Base-by-base conservation (phyloP, 2,797 vertebrate species). In the Chiroxiphia lanceolata region DNA sequence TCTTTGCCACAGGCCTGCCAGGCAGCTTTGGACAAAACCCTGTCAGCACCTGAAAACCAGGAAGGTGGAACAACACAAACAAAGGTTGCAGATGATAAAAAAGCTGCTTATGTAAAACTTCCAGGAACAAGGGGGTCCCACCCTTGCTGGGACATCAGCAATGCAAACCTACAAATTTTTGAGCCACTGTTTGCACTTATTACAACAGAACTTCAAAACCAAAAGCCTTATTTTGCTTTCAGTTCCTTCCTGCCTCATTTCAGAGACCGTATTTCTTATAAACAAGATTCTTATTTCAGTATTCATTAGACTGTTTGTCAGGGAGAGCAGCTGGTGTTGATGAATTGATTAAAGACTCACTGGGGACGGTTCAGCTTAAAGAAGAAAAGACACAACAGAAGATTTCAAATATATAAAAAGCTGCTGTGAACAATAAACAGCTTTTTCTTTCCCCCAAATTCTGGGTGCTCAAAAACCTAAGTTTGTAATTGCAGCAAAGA, bases 221-320 rank as follows among this genome's bases (percentile, higher is more conserved):
- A 67, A 45, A 65, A 68, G 48, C 9, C 19, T 15, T 40, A 64
- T 53, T 91, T 87, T 48, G 67, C 44, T 90, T 84, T 48, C 74
- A 22, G 51, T 10, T 10, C 31, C 38, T 17, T 26, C 15, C 10
- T 15, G 7, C 31, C 17, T 71, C 2, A 0, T 47, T 42, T 72
- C 50, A 94, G 60, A 64, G 57, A 64, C 51, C 1, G 0, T 67
- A 75, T 85, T 94, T 94, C 81, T 81, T 71, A 81, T 17, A 89
- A 93, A 92, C 38, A 83, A 85, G 82, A 63, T 36, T 67, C 40
- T 70, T 63, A 92, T 87, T 92, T 89, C 82, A 78, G 71, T 33
- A 50, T 80, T 95, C 82, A 93, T 93, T 93, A 92, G 78, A 81
- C 29, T 77, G 86, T 91, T 91, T 83, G 87, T 92, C 78, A 89